These are phyloP conservation scores for Branchinecta sandiegonensis DNA, from an alignment of 2,888 invertebrate species.

Conservation along the genomic window DNA sequence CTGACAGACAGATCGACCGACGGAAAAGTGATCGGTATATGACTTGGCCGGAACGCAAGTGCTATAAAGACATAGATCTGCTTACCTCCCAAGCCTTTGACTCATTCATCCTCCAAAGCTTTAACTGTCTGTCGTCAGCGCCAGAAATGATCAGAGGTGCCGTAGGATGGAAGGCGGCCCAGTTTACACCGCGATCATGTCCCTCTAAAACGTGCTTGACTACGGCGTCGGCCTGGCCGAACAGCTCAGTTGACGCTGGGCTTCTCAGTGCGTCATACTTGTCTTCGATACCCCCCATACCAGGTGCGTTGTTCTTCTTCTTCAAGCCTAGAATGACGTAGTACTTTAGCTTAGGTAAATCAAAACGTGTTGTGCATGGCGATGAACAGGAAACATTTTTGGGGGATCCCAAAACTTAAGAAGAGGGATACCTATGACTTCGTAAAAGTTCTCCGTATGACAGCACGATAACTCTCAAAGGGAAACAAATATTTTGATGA, in stretches of 20 bases:
- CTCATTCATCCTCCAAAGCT: slow-evolving; percentile 97
- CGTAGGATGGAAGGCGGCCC: slow-evolving; percentile 92
- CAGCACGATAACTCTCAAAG: too few relatives aligned
- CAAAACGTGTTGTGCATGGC: too few relatives aligned
- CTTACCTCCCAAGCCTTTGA: slow-evolving; percentile 46
- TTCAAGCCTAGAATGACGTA: slow-evolving; percentile 45
- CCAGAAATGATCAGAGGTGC: slow-evolving; percentile 90
- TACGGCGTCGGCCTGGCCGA: slow-evolving; percentile 85
- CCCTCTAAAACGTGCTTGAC: slow-evolving; percentile 82
- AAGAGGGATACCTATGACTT: too few relatives aligned
- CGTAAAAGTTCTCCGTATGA: too few relatives aligned
- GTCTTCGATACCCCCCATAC: slow-evolving; percentile 55
- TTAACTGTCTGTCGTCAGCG: slow-evolving; percentile 95
- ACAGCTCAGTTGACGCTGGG: slow-evolving; percentile 70
- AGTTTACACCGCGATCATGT: slow-evolving; percentile 95
- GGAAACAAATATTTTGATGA: too few relatives aligned
- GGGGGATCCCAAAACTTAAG: too few relatives aligned
- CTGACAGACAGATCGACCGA: too few relatives aligned
- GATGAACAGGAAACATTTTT: too few relatives aligned
- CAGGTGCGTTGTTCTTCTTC: slow-evolving; percentile 95
- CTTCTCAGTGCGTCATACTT: slow-evolving; percentile 50
- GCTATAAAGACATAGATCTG: too few relatives aligned
- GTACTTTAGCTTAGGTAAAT: too few relatives aligned
- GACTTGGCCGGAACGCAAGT: too few relatives aligned
- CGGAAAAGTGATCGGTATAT: too few relatives aligned